phyloP scores from a whole-genome alignment of 1,140 invertebrate species.

The Lethocerus indicus region DNA sequence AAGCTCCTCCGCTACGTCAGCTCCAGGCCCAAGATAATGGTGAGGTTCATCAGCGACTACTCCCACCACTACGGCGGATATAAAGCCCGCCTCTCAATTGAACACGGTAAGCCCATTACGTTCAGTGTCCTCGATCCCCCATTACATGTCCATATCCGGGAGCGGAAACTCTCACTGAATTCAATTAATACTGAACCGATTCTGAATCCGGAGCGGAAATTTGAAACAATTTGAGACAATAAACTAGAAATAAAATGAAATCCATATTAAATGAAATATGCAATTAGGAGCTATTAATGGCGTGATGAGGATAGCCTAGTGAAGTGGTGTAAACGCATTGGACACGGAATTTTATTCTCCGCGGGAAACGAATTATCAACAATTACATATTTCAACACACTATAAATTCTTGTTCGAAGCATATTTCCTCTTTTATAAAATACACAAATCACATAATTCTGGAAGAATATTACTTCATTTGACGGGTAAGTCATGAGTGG shows the following conservation, averaged over 20 bases:
- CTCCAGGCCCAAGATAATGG: slow-evolving; percentile 29
- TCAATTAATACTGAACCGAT: background rate
- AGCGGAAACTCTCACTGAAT: background rate
- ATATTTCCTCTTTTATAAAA: no score
- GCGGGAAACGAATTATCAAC: no score
- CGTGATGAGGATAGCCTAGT: no score
- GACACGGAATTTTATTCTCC: no score
- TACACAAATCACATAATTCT: no score
- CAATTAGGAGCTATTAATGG: no score
- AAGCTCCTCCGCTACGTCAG: slow-evolving; percentile 49
- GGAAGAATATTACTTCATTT: no score
- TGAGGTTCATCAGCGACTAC: slow-evolving; percentile 51
- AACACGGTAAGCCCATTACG: slow-evolving; percentile 37
- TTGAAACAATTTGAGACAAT: background rate
- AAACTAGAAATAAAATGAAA: background rate
- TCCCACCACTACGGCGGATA: slow-evolving; percentile 52
- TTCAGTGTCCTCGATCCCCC: background rate
- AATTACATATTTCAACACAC: no score
- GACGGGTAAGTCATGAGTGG: no score
- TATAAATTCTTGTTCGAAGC: no score
- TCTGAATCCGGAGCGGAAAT: background rate
- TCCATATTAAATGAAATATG: background rate
- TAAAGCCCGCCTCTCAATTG: slow-evolving; percentile 41
- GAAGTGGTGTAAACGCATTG: no score
- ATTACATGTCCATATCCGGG: background rate